Base-by-base conservation (phyloP, 2,797 vertebrate genomes). In the Antennarius maculatus region DNA sequence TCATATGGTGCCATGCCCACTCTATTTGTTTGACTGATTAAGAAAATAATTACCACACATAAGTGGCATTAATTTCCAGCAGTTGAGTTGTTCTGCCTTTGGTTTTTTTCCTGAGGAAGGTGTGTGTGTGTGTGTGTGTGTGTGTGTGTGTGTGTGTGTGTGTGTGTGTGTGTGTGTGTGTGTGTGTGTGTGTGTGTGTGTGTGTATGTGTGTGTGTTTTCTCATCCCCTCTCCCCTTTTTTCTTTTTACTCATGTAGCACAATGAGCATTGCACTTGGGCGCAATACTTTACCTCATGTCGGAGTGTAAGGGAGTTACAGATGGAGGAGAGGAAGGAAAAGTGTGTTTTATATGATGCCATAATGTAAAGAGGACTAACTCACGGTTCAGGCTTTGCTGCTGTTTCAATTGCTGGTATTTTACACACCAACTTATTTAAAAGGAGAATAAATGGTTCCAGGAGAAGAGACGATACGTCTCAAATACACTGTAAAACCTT, bases 241-340 rank as follows among this genome's bases (percentile, higher is more conserved):
- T 74, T 57, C 54, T 71, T 77, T 93, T 93, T 93, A 88, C 94
- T 95, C 92, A 92, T 94, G 95, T 95, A 95, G 96, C 96, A 96
- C 95, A 96, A 95, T 90, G 88, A 96, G 93, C 95, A 93, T 95
- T 96, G 96, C 95, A 96, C 96, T 97, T 93, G 93, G 91, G 93
- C 94, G 91, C 95, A 95, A 94, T 93, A 95, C 93, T 95, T 96
- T 97, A 97, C 96, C 96, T 98, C 96, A 96, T 95, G 94, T 95
- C 95, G 93, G 84, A 84, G 89, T 69, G 69, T 79, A 80, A 82
- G 85, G 83, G 81, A 90, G 77, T 53, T 81, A 74, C 61, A 63
- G 65, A 50, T 67, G 68, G 66, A 41, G 68, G 66, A 41, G 41
- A 31, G 12, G 16, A 71, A 71, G 16, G 17, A 47, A 28, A 72